Base-by-base conservation (phyloP, 2,113 vertebrate species). In the Alaudala cheleensis region DNA sequence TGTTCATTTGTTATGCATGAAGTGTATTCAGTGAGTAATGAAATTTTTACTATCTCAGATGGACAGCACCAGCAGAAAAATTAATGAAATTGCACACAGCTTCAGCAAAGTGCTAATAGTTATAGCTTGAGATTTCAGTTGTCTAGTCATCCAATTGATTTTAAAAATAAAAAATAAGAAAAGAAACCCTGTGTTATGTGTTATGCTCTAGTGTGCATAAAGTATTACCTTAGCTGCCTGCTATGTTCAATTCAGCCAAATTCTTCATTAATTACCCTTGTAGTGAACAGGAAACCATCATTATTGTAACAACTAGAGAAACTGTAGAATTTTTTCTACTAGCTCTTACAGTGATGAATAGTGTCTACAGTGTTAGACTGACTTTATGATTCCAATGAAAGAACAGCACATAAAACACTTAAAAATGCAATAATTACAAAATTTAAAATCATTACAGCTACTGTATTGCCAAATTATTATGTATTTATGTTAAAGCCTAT, bases 221-320 rank as follows among this genome's bases (percentile, higher is more conserved):
- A 81, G 78, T 86, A 84, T 96, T 96, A 95, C 87, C 92, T 96
- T 96, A 93, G 74, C 73, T 84, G 54, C n/a, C 64, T 97, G 95
- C 90, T 95, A 95, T 89, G 76, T 79, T 31, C 62, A 76, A 69
- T 87, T 73, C 81, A 96, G 86, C 57, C 92, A 96, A 96, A 97
- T 96, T 93, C 94, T 97, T 97, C 72, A 86, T 88, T 97, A 96
- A 96, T 95, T 92, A 94, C 50, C 89, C 67, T 91, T 90, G 29
- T 79, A 90, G 66, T 44, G 62, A 95, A 85, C 71, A 95, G 92
- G 91, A 96, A 97, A 70, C 54, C 61, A 96, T 88, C 47, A 90
- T 90, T 95, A 91, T 78, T 95, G 73, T 67, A 94, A 84, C 81
- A 97, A 44, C 90, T 90, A 53, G 26, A 95, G 72, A 94, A 69